Evolutionary conservation across 2,888 invertebrate species (phyloP).

Genomic region (Drosophila koepferae): DNA sequence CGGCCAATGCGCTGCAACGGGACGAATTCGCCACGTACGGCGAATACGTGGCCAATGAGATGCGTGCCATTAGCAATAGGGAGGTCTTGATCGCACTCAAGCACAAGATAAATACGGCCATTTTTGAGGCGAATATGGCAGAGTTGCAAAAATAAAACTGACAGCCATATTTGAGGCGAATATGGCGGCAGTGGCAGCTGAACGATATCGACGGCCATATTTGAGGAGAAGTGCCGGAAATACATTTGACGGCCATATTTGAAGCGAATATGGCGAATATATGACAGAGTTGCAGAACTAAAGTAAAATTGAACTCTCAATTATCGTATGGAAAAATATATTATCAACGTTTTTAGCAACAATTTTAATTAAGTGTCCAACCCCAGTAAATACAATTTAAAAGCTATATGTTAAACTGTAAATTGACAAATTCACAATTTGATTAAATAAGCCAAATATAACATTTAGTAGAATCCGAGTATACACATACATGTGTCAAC

Average conservation of each 20-base stretch:
- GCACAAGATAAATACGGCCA: conserved; percentile 88
- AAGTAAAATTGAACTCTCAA: conserved; percentile 18
- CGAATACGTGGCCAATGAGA: conserved; percentile 88
- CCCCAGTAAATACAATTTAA: conserved; percentile 37
- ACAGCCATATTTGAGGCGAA: background rate
- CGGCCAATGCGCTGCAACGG: conserved; percentile 66
- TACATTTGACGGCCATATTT: conserved; percentile 66
- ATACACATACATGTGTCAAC: conserved; percentile 12
- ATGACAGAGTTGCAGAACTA: conserved; percentile 72
- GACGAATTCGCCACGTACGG: conserved; percentile 88
- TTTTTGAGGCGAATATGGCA: conserved; percentile 88
- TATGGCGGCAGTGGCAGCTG: background rate
- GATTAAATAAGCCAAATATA: conserved; percentile 75
- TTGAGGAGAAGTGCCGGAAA: background rate
- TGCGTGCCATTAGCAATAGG: conserved; percentile 87
- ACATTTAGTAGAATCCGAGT: conserved; percentile 55
- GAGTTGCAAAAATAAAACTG: conserved; percentile 84
- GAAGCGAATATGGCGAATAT: conserved; percentile 85
- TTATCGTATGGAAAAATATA: conserved; percentile 15
- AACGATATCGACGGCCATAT: background rate
- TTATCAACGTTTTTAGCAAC: conserved; percentile 54
- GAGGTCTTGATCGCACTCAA: conserved; percentile 87
- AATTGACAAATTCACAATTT: conserved; percentile 53
- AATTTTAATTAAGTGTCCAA: conserved; percentile 58
- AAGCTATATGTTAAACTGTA: conserved; percentile 51